Evolutionary conservation across 2,797 vertebrate species (phyloP).

Genomic region (Manis javanica): DNA sequence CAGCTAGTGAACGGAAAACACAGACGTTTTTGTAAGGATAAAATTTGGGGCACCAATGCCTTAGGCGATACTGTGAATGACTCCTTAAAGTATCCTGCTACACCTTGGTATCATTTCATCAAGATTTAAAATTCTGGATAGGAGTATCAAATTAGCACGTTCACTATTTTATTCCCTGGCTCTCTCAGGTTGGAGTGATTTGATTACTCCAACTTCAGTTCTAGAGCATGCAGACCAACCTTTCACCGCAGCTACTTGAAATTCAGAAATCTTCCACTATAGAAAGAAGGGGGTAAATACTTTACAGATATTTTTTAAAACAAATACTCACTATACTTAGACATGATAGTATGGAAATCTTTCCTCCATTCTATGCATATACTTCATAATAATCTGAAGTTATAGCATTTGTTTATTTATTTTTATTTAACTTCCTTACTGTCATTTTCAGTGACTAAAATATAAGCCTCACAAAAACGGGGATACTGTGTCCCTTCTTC

Average conservation of each 20-base stretch:
- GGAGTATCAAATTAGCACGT: not conserved
- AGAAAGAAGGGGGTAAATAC: not conserved
- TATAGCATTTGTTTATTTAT: not conserved
- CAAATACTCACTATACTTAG: not conserved
- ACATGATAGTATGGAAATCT: not conserved
- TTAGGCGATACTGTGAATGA: not conserved
- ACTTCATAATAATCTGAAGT: not conserved
- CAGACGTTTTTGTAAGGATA: not conserved
- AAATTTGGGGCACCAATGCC: not conserved
- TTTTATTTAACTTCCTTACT: not conserved
- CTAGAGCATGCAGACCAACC: not conserved
- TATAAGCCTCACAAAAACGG: not conserved
- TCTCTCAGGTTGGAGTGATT: not conserved
- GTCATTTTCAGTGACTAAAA: not conserved
- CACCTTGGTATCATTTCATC: not conserved
- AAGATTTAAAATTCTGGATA: not conserved
- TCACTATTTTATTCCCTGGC: rapidly evolving
- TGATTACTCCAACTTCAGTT: not conserved
- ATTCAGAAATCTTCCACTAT: not conserved
- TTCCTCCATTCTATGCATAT: not conserved
- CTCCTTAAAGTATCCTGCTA: not conserved
- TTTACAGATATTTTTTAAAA: not conserved
- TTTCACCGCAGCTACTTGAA: not conserved
- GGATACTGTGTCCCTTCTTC: not conserved
- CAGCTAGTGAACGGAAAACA: not conserved